Evolutionary conservation across 2,797 vertebrate species (phyloP).

Genomic region (Sphenodon punctatus): DNA sequence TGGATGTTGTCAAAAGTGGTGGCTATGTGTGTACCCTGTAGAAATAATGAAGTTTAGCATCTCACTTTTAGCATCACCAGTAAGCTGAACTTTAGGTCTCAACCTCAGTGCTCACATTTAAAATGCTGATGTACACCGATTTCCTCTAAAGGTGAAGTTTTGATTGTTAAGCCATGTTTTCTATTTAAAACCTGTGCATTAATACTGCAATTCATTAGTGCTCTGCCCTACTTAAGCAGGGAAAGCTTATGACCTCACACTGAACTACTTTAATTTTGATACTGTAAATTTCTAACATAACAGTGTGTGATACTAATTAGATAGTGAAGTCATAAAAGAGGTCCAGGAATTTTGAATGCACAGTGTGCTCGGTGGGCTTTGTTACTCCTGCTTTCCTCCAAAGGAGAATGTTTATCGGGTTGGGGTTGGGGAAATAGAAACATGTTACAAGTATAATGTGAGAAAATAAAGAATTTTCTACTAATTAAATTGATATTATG

Average conservation of each 20-base stretch:
- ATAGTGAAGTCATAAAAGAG: slow-evolving; percentile 73
- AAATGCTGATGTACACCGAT: slow-evolving; percentile 21
- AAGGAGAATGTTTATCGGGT: slow-evolving; percentile 48
- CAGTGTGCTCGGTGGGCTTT: slow-evolving; percentile 50
- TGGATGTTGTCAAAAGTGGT: slow-evolving; percentile 9
- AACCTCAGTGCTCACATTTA: not conserved
- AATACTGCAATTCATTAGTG: slow-evolving; percentile 55
- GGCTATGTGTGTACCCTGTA: not conserved
- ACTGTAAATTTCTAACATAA: slow-evolving; percentile 69
- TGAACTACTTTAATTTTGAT: slow-evolving; percentile 71
- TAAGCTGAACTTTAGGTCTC: slow-evolving; percentile 25
- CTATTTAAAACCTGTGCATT: slow-evolving; percentile 59
- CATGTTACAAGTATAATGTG: slow-evolving; percentile 2
- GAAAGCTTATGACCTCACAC: slow-evolving; percentile 63
- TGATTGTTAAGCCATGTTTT: slow-evolving; percentile 60
- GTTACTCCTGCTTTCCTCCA: slow-evolving; percentile 18
- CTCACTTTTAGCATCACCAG: not conserved
- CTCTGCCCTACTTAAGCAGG: slow-evolving; percentile 35
- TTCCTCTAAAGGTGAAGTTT: slow-evolving; percentile 59
- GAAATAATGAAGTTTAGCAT: slow-evolving; percentile 33
- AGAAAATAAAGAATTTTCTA: slow-evolving; percentile 36
- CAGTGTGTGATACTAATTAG: slow-evolving; percentile 68
- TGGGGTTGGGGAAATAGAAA: not conserved
- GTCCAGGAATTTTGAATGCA: slow-evolving; percentile 52
- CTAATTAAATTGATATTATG: slow-evolving; percentile 44